Conservation (phyloP, 2,888 invertebrate genomes). For the Danaus chrysippus region DNA sequence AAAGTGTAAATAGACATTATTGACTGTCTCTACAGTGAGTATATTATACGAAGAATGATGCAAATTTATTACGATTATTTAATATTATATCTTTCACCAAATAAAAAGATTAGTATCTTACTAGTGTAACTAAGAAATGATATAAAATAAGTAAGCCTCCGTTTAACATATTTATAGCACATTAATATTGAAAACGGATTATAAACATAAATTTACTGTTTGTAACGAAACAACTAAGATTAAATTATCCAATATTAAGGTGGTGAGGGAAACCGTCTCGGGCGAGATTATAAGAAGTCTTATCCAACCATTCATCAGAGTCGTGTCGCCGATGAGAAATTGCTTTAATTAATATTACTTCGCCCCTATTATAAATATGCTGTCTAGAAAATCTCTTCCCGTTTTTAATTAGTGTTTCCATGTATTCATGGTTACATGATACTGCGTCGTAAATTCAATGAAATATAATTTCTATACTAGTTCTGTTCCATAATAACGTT, state of each 20-base stretch:
- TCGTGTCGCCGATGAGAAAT: conserved; percentile 44
- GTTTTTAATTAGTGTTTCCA: conserved; percentile 23
- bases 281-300: conserved; percentile 38
- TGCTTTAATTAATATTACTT: conserved; percentile 50
- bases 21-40: no score
- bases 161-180: background rate
- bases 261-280: conserved; percentile 19
- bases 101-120: no score
- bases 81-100: no score
- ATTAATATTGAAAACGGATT: conserved; percentile 10
- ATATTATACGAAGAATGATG: no score
- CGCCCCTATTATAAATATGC: conserved; percentile 37
- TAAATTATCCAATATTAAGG: conserved; percentile 7
- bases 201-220: conserved; percentile 3
- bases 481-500: background rate
- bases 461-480: background rate
- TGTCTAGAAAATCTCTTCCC: conserved; percentile 14
- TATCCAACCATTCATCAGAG: conserved; percentile 41
- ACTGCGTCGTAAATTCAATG: conserved; percentile 13
- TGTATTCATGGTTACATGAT: conserved; percentile 15
- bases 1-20: no score
- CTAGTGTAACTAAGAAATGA: no score
- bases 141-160: no score
- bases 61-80: no score
- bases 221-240: conserved; percentile 1